phyloP scores from a whole-genome alignment of 2,113 vertebrate species.

The Ibidorhyncha struthersii region DNA sequence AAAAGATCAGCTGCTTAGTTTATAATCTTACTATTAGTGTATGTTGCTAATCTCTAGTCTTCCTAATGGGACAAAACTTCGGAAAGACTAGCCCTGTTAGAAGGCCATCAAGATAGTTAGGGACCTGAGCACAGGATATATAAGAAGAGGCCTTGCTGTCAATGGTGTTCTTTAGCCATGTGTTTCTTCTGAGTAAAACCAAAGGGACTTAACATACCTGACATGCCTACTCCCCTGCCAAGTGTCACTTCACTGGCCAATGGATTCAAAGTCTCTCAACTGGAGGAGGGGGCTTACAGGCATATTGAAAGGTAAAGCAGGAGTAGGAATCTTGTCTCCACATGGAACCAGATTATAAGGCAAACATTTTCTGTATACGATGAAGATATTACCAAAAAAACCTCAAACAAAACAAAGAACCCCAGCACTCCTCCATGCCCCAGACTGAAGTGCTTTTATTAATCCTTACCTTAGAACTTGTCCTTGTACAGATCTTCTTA shows the following conservation, averaged over 20 bases:
- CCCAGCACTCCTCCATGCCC: background rate
- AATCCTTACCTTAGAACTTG: background rate
- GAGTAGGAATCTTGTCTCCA: background rate
- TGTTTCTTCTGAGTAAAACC: background rate
- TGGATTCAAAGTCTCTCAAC: background rate
- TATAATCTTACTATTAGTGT: background rate
- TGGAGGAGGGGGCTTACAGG: background rate
- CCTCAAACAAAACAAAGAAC: background rate
- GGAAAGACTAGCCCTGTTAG: background rate
- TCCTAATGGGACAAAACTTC: background rate
- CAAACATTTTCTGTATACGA: background rate
- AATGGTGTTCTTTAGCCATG: background rate
- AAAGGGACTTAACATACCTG: background rate
- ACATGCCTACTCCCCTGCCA: background rate
- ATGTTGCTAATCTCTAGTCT: background rate
- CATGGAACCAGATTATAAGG: background rate
- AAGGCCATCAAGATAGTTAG: background rate
- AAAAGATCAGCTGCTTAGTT: background rate
- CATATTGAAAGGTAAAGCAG: background rate
- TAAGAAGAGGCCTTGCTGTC: background rate
- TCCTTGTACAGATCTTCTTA: background rate
- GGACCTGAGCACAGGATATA: background rate
- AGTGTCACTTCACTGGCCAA: background rate
- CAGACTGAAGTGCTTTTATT: background rate
- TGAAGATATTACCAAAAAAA: background rate